phyloP scores from a whole-genome alignment of 1,140 invertebrate genomes.

The Ganaspis sp. region DNA sequence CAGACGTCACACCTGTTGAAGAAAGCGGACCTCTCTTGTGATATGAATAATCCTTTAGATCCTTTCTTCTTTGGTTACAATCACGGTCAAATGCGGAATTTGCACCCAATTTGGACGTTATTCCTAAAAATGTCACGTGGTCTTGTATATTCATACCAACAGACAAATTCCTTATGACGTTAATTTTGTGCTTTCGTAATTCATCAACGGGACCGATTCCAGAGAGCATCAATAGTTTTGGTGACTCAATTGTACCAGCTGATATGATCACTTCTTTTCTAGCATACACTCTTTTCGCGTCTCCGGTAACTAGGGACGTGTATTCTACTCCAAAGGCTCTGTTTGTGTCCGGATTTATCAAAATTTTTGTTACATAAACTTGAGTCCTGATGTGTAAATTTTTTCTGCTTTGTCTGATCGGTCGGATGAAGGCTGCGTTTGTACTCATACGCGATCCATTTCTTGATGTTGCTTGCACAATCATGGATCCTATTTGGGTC shows the following conservation, averaged over 20 bases:
- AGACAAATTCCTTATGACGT: no score
- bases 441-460: constrained; percentile 82
- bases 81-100: background rate
- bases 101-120: background rate
- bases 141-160: background rate
- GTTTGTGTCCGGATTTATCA: constrained; percentile 83
- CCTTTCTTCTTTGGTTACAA: background rate
- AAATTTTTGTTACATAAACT: constrained; percentile 81
- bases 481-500: constrained; percentile 78
- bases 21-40: background rate
- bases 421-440: constrained; percentile 82
- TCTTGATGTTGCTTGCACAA: constrained; percentile 81
- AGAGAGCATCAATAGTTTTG: no score
- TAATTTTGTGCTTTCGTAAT: background rate
- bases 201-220: background rate
- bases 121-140: background rate
- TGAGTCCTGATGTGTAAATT: constrained; percentile 84
- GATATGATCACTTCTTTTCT: no score
- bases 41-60: background rate
- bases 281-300: background rate
- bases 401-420: constrained; percentile 79
- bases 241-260: background rate
- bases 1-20: background rate
- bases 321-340: constrained; percentile 77
- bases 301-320: background rate